Percentiles rank a stretch among this genome's conserved stretches.
phyloP scores from a whole-genome alignment of 2,113 vertebrate species.

The Hippocampus barbouri region DNA sequence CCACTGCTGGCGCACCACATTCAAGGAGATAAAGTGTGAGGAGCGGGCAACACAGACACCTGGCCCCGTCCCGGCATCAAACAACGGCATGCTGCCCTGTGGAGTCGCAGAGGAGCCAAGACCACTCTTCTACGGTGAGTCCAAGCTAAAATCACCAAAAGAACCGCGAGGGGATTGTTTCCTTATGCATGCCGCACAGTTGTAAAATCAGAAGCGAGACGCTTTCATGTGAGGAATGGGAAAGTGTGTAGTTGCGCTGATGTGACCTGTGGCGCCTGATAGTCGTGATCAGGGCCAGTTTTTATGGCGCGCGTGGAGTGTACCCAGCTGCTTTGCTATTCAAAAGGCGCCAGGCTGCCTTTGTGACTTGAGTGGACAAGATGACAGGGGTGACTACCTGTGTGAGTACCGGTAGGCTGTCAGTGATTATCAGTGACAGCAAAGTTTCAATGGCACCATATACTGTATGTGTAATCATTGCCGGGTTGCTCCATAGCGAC shows the following conservation, averaged over 20 bases:
- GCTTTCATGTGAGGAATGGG: slow-evolving; percentile 30
- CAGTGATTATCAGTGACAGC: slow-evolving; percentile 39
- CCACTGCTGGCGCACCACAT: slow-evolving; percentile 56
- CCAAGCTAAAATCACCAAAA: slow-evolving; percentile 2
- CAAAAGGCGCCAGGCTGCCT: slow-evolving; percentile 64
- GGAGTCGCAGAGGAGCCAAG: slow-evolving; percentile 69
- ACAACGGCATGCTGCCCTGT: slow-evolving; percentile 74
- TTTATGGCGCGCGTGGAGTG: slow-evolving; percentile 65
- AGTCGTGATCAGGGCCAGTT: slow-evolving; percentile 49
- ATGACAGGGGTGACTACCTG: slow-evolving; percentile 54
- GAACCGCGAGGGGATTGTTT: slow-evolving; percentile 25
- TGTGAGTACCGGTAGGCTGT: slow-evolving; percentile 19
- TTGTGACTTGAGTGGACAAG: slow-evolving; percentile 43
- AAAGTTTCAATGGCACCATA: slow-evolving; percentile 33
- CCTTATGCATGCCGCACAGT: slow-evolving; percentile 31
- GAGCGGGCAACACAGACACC: slow-evolving; percentile 70
- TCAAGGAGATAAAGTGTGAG: slow-evolving; percentile 73
- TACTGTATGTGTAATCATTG: slow-evolving; percentile 26
- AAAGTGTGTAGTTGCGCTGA: slow-evolving; percentile 32
- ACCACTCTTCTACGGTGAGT: slow-evolving; percentile 75
- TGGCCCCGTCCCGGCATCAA: slow-evolving; percentile 54
- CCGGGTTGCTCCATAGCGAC: slow-evolving; percentile 30
- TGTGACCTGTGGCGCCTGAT: slow-evolving; percentile 59
- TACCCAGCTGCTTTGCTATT: slow-evolving; percentile 69
- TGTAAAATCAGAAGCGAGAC: slow-evolving; percentile 37